Evolutionary conservation across 1,140 invertebrate genomes (phyloP).

Genomic region (Papilio helenus): DNA sequence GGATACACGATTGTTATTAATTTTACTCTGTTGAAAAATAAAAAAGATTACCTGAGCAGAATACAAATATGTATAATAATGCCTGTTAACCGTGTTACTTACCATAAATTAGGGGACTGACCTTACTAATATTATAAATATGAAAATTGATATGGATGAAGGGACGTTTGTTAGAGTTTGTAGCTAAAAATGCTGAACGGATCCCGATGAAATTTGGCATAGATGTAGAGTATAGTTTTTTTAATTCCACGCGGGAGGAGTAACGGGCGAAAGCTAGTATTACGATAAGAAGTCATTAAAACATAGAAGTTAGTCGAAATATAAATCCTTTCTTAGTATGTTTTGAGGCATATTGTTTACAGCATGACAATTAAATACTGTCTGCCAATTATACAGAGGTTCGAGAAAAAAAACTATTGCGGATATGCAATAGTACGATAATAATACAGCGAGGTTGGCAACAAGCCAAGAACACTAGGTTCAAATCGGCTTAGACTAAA

Average conservation of each 20-base stretch:
- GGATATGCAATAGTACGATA: neutral
- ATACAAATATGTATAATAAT: neutral
- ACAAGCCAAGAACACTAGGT: neutral
- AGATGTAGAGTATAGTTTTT: no score
- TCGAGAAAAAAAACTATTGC: neutral
- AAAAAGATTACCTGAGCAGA: neutral
- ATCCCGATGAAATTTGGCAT: no score
- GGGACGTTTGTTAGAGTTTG: no score
- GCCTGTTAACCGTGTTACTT: no score
- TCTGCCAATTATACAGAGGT: neutral
- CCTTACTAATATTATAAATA: no score
- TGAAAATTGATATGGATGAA: no score
- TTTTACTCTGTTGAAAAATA: conserved; percentile 15
- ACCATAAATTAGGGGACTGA: no score
- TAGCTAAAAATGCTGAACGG: no score
- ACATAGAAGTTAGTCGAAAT: no score
- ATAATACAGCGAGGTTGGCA: neutral
- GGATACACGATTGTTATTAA: conserved; percentile 31
- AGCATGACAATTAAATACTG: neutral
- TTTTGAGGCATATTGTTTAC: neutral
- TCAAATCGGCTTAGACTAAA: conserved; percentile 4
- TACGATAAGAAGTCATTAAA: no score
- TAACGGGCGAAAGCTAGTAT: no score
- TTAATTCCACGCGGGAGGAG: no score
- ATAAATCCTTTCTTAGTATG: neutral